Evolutionary conservation across 2,113 vertebrate species (phyloP).

Genomic region (Thymallus thymallus): DNA sequence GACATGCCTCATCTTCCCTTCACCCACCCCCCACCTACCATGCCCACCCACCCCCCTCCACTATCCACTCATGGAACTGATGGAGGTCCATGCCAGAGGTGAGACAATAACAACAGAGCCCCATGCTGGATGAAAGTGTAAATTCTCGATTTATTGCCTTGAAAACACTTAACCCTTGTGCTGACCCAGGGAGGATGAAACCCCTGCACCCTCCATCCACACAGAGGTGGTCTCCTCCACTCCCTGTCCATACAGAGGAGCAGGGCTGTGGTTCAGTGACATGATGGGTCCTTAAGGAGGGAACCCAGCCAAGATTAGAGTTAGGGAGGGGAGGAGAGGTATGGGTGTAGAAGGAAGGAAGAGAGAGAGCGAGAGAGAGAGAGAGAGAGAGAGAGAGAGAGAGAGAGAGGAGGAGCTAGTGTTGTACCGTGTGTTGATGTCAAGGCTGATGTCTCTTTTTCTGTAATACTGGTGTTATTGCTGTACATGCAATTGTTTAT

Average conservation of each 20-base stretch:
- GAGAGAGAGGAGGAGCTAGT: not conserved
- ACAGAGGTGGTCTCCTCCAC: not conserved
- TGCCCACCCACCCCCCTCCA: not conserved
- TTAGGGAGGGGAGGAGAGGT: not conserved
- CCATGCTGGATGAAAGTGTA: slow-evolving; percentile 30
- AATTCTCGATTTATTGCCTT: slow-evolving; percentile 43
- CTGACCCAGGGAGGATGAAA: slow-evolving; percentile 32
- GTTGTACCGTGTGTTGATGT: not conserved
- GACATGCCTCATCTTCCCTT: not conserved
- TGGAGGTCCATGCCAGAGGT: not conserved
- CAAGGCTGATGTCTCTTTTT: not conserved
- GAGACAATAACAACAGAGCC: not conserved
- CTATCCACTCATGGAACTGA: not conserved
- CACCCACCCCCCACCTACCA: no score
- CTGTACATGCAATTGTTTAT: not conserved
- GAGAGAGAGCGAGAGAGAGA: not conserved
- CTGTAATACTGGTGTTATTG: not conserved
- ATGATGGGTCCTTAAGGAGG: not conserved
- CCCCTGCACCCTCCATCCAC: slow-evolving; percentile 1
- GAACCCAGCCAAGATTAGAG: slow-evolving; percentile 10
- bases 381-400: not conserved
- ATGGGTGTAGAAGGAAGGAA: not conserved
- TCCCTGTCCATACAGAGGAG: not conserved
- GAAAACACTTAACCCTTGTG: slow-evolving; percentile 36
- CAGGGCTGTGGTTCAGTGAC: not conserved